Evolutionary conservation across 2,113 vertebrate species (phyloP), one percentile per base, ranked within the genome.

Genomic region (Centrocercus urophasianus): DNA sequence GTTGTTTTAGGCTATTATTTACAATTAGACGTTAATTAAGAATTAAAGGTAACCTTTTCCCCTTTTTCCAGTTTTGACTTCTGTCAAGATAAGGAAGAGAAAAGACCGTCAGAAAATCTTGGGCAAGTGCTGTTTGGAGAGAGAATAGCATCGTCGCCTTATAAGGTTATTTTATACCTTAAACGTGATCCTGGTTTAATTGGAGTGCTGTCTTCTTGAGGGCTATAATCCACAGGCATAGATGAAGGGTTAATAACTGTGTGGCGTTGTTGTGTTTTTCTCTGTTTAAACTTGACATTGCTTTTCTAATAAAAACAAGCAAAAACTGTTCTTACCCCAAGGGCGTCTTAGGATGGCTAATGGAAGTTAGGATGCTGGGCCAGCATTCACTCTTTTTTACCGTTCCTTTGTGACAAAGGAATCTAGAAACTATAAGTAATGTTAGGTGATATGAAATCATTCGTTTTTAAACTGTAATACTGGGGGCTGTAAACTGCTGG

Each of bases 101-200:
- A 84, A 89, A 98, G 98, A 73, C 98, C 98, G 7, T 98, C 98
- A 11, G 98, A 99, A 96, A 99, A 99, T 95, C 98, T 99, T 52
- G 98, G 98, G 48, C 99, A 99, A 98, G 98, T 99, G 50, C 93
- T 99, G 20, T 99, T 99, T 97, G 99, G 98, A 64, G 98, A 99
- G 88, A 97, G 98, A 96, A 99, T 99, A 83, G 98, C 98, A 67
- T 98, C 98, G 1, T 99, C 98, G 19, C 98, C 98, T 1, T 99
- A 99, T 96, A 98, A 98, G 98, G 98, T 99, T 95, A 66, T 83
- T 95, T 40, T 80, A 45, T 82, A 27, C 14, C 14, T 89, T 93
- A 40, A 87, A 56, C 17, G 36, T 77, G 45, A 24, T 79, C 45
- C 32, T 64, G 25, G 75, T 82, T 78, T 21, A 67, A 50, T 75